These are phyloP conservation scores for Sphenopsis melanotis DNA, from an alignment of 2,797 vertebrate species.

Conservation along the genomic window DNA sequence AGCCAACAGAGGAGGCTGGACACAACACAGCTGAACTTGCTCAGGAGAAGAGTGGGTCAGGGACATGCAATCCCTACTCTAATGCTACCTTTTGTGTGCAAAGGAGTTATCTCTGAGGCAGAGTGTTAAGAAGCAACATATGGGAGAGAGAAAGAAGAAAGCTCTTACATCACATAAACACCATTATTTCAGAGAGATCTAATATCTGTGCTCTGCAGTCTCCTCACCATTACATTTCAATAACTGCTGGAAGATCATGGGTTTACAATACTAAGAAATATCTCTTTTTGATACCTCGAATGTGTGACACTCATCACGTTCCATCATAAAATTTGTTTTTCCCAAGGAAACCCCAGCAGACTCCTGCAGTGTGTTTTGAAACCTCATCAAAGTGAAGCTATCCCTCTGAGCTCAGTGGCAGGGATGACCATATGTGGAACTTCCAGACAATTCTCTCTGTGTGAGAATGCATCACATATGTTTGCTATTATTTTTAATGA, in stretches of 20 bases:
- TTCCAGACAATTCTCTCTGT: neutral
- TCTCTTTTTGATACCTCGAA: neutral
- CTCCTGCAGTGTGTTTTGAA: neutral
- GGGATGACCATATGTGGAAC: neutral
- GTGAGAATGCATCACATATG: neutral
- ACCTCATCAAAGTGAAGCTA: neutral
- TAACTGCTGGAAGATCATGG: neutral
- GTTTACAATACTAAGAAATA: neutral
- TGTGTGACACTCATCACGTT: neutral
- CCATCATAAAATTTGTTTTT: neutral
- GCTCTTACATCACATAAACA: neutral
- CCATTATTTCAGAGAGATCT: neutral
- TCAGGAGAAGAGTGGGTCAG: neutral
- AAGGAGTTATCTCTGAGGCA: neutral
- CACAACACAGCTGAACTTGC: neutral
- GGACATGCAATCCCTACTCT: neutral
- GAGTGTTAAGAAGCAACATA: neutral
- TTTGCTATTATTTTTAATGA: conserved; percentile 43
- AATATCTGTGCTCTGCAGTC: neutral
- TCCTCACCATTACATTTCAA: neutral
- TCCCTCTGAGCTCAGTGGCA: neutral
- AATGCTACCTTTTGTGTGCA: neutral
- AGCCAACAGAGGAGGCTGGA: neutral
- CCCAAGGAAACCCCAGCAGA: neutral
- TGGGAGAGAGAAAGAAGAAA: neutral